Percentiles rank a stretch among this genome's conserved stretches.
phyloP scores from a whole-genome alignment of 2,797 vertebrate genomes.

The Toxotes lorentzi region DNA sequence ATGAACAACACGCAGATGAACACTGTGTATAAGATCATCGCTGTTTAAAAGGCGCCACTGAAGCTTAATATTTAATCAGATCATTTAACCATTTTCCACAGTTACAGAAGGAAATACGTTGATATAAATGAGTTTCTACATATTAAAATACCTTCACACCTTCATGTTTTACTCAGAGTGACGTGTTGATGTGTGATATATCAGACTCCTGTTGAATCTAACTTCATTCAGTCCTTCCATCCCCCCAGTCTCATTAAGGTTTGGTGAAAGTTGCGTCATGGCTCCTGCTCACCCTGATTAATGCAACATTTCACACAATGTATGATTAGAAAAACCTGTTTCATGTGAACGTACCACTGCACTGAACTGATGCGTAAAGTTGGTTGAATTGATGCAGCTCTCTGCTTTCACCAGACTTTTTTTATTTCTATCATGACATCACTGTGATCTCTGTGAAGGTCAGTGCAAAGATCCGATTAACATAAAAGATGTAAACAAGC shows the following conservation, averaged over 20 bases:
- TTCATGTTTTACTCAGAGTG: not conserved
- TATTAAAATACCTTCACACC: not conserved
- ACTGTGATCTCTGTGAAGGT: no score
- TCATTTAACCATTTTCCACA: not conserved
- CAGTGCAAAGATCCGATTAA: no score
- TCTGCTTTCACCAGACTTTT: no score
- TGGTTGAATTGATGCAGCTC: no score
- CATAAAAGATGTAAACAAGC: not conserved
- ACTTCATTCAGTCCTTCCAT: not conserved
- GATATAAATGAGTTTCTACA: not conserved
- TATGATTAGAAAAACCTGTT: no score
- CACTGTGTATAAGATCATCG: slow-evolving; percentile 15
- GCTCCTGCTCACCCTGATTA: no score
- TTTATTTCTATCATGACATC: no score
- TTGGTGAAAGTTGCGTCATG: no score
- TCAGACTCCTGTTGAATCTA: not conserved
- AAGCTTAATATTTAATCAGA: not conserved
- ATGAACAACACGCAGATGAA: slow-evolving; percentile 26
- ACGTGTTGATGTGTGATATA: not conserved
- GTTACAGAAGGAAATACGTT: not conserved
- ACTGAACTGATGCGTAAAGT: no score
- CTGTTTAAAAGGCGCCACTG: not conserved
- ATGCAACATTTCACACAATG: no score
- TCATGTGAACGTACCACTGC: no score
- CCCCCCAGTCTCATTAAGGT: no score